Percentiles rank a stretch among this genome's conserved stretches.
These are phyloP conservation scores for Syritta pipiens DNA, from an alignment of 2,888 invertebrate species.

Conservation along the genomic window DNA sequence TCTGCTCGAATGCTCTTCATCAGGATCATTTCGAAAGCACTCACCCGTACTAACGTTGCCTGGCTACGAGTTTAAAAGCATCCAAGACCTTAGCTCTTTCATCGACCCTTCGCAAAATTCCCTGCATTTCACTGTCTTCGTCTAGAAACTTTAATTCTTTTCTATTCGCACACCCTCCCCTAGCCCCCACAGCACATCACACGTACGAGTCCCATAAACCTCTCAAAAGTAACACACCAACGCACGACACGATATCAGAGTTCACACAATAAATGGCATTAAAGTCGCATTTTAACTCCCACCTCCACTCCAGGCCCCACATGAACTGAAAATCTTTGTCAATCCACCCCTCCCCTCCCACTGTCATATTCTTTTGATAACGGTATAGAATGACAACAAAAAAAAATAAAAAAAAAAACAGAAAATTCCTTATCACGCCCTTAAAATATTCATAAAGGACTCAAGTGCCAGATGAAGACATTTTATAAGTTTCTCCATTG, in stretches of 20 bases:
- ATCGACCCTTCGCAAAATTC: too few relatives aligned
- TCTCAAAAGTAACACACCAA: too few relatives aligned
- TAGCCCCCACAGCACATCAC: too few relatives aligned
- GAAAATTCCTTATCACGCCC: conserved; percentile 63
- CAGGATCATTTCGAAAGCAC: too few relatives aligned
- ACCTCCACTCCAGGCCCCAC: not conserved
- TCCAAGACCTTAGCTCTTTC: too few relatives aligned
- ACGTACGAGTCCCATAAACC: too few relatives aligned
- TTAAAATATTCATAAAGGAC: conserved; percentile 66
- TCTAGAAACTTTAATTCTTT: too few relatives aligned
- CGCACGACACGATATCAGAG: conserved; percentile 31
- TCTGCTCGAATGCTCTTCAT: too few relatives aligned
- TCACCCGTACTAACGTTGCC: too few relatives aligned
- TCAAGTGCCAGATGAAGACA: conserved; percentile 59
- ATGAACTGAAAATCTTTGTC: not conserved
- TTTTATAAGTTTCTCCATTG: conserved; percentile 55
- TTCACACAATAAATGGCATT: conserved; percentile 40
- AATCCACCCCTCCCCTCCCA: not conserved
- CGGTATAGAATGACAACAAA: conserved; percentile 30
- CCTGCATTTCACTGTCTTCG: too few relatives aligned
- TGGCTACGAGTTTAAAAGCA: too few relatives aligned
- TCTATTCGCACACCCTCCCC: too few relatives aligned
- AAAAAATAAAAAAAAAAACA: conserved; percentile 30
- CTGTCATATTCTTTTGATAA: conserved; percentile 2
- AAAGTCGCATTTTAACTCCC: conserved; percentile 26